Base-by-base conservation (phyloP, 2,888 invertebrate genomes). In the Drosophila emarginata region DNA sequence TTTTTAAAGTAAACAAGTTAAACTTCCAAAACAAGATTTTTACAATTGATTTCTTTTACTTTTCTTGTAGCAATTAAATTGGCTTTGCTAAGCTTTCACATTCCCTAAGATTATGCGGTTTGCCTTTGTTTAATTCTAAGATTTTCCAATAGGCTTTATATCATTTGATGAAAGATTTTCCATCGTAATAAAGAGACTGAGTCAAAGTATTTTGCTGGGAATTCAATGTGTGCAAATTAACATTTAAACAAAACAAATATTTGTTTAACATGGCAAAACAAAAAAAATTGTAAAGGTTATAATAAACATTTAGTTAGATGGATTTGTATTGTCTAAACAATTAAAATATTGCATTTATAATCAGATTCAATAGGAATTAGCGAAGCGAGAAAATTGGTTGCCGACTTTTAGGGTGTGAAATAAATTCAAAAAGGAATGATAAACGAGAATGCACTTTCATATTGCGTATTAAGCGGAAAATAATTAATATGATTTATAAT, bases 191-290 rank as follows among this genome's bases (percentile, higher is more conserved):
- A 18, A 54, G 12, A 11, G 18, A 37, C 21, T n/a, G n/a, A n/a
- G n/a, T n/a, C n/a, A n/a, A n/a, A 21, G 32, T 2, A n/a, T 39
- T 9, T 32, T 5, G 3, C 28, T 28, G 28, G 28, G 4, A 28
- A 26, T 56, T 45, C 52, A 26, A n/a, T n/a, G 9, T 32, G 7
- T 4, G 32, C 7, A 58, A 61, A 54, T 76, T 70, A 64, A 61
- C 12, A 36, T 45, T 18, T 45, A 0, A 18, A 45, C 45, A 18
- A 12, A 45, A 7, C 0, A 45, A 45, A 45, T 45, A 45, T 45
- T 45, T 45, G 21, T 21, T 21, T 11, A 45, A 21, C 12, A 21
- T 45, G 45, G 18, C 18, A 36, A 12, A 54, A 14, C 2, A 23
- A 76, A 26, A 28, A 36, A 21, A 11, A 12, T 54, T 6, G 54